phyloP scores from a whole-genome alignment of 2,888 invertebrate genomes.

The Cataglyphis livida region DNA sequence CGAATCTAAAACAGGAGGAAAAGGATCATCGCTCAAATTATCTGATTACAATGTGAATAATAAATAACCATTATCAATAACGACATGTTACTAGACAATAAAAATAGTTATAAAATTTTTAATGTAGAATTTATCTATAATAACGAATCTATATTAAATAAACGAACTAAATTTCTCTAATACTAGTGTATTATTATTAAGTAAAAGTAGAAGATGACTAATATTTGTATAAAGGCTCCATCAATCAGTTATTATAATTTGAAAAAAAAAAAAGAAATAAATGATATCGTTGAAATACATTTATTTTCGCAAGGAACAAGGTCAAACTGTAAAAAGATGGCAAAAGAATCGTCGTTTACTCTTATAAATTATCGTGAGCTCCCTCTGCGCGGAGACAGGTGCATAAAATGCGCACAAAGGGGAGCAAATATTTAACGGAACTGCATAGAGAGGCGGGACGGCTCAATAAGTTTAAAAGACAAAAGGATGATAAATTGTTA shows the following conservation, averaged over 20 bases:
- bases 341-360: constrained; percentile 20
- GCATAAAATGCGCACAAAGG: constrained; percentile 52
- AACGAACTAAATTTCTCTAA: background rate
- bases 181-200: background rate
- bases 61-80: constrained; percentile 20
- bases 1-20: background rate
- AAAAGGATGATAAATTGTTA: constrained; percentile 70
- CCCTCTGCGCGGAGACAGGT: constrained; percentile 34
- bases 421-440: constrained; percentile 52
- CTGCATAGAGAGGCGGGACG: constrained; percentile 42
- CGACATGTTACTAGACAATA: background rate
- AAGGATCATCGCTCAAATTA: constrained; percentile 21
- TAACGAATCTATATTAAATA: background rate
- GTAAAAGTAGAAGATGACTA: background rate
- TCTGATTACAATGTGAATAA: background rate
- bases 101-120: background rate
- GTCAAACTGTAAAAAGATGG: constrained; percentile 36
- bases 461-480: constrained; percentile 61
- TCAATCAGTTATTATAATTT: background rate
- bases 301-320: constrained; percentile 26
- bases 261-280: constrained; percentile 2
- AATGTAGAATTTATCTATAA: background rate
- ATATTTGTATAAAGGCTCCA: background rate
- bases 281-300: constrained; percentile 7
- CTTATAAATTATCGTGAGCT: constrained; percentile 37